phyloP scores from a whole-genome alignment of 2,888 invertebrate species.

The Zygogramma bicolorata region DNA sequence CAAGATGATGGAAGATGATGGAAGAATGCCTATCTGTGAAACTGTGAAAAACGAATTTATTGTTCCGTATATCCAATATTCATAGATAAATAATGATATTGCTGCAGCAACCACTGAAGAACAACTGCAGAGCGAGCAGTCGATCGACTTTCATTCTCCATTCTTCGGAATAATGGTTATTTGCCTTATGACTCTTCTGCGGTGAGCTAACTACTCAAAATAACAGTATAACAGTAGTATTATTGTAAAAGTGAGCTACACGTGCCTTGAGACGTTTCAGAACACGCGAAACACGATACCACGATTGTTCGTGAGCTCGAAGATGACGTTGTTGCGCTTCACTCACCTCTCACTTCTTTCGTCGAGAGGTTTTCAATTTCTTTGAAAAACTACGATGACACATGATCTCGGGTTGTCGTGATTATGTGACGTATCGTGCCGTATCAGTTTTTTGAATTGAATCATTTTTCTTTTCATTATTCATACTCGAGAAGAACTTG shows the following conservation, averaged over 20 bases:
- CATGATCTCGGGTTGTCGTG: conserved; percentile 14
- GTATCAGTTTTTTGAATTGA: not conserved
- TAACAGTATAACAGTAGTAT: conserved; percentile 54
- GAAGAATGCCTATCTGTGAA: too few species aligned
- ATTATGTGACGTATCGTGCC: conserved; percentile 3
- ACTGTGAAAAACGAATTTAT: too few species aligned
- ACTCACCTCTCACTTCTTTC: conserved; percentile 34
- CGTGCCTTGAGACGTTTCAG: conserved; percentile 56
- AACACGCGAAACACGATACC: conserved; percentile 61
- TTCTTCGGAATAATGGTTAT: conserved; percentile 7
- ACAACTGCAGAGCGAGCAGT: not conserved
- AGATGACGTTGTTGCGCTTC: conserved; percentile 49
- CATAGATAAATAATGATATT: not conserved
- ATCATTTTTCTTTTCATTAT: not conserved
- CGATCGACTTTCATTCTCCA: not conserved
- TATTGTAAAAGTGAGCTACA: conserved; percentile 51
- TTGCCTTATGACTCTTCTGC: conserved; percentile 45
- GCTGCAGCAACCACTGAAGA: not conserved
- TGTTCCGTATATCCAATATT: too few species aligned
- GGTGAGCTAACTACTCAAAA: conserved; percentile 48
- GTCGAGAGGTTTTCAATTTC: conserved; percentile 46
- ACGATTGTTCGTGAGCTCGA: conserved; percentile 58
- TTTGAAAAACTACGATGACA: conserved; percentile 47
- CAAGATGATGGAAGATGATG: too few species aligned
- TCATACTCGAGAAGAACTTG: too few species aligned